phyloP scores from a whole-genome alignment of 2,888 invertebrate species.

The Caenorhabditis wallacei region DNA sequence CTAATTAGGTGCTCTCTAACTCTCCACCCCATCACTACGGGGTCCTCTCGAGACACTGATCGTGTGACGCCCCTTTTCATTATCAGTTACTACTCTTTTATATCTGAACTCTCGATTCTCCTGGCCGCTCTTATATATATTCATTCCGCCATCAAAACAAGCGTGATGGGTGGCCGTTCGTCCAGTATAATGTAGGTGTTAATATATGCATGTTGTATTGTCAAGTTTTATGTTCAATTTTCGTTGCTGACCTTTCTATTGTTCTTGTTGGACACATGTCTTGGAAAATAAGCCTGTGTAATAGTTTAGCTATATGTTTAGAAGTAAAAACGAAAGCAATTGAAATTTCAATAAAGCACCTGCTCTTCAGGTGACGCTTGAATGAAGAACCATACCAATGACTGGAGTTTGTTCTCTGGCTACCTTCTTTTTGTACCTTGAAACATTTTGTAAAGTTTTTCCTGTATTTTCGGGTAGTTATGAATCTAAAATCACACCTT shows the following conservation, averaged over 20 bases:
- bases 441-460: not conserved
- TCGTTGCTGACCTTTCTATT: no score
- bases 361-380: constrained; percentile 19
- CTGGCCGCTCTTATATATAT: no score
- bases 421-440: constrained; percentile 17
- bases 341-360: constrained; percentile 14
- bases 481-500: no score
- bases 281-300: not conserved
- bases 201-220: no score
- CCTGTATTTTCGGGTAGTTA: no score
- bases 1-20: constrained; percentile 24
- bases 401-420: constrained; percentile 15
- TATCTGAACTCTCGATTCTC: not conserved
- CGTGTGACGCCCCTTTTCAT: not conserved
- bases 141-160: no score
- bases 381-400: constrained; percentile 5
- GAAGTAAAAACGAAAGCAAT: constrained; percentile 4
- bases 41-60: not conserved
- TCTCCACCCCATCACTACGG: not conserved
- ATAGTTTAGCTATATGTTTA: not conserved
- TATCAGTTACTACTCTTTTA: not conserved
- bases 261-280: not conserved
- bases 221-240: no score
- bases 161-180: constrained; percentile 43
- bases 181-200: constrained; percentile 42